Evolutionary conservation across 30 jellyfish, hydroid and myxozoan genomes (phyloP).

Genomic region (Hydractinia symbiolongicarpus): DNA sequence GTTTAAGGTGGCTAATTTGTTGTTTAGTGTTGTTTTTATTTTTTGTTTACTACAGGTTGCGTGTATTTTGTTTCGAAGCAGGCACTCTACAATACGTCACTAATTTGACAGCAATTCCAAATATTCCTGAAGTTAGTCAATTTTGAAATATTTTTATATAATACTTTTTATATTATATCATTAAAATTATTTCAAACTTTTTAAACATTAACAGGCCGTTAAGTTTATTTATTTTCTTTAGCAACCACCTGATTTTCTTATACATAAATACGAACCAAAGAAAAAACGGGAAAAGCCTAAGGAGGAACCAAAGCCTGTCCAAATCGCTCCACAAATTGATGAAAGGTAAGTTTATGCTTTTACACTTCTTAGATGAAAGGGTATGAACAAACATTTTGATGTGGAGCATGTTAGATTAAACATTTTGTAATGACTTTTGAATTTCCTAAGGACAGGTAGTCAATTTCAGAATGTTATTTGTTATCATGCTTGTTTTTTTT

Average conservation of each 20-base stretch:
- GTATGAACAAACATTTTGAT: background rate
- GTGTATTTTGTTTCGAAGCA: slow-evolving; percentile 62
- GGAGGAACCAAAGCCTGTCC: slow-evolving; percentile 61
- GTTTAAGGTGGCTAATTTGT: background rate
- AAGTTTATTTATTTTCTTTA: slow-evolving; percentile 5
- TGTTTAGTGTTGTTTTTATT: background rate
- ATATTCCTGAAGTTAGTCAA: slow-evolving; percentile 68
- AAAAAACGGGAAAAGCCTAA: slow-evolving; percentile 49
- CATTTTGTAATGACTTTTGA: background rate
- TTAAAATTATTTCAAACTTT: background rate
- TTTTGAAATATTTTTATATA: background rate
- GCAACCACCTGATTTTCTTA: slow-evolving; percentile 86
- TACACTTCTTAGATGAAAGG: no score
- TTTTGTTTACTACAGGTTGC: slow-evolving; percentile 24
- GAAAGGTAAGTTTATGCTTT: slow-evolving; percentile 54
- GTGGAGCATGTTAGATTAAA: background rate
- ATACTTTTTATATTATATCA: background rate
- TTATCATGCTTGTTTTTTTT: no score
- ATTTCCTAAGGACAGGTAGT: background rate
- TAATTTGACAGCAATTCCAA: slow-evolving; percentile 62
- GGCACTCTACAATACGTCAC: slow-evolving; percentile 61
- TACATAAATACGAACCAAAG: slow-evolving; percentile 73
- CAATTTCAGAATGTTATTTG: no score
- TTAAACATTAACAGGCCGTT: background rate
- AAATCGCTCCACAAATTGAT: slow-evolving; percentile 77